Evolutionary conservation across 2,888 invertebrate genomes (phyloP).

Genomic region (Acanthosepion esculentum): DNA sequence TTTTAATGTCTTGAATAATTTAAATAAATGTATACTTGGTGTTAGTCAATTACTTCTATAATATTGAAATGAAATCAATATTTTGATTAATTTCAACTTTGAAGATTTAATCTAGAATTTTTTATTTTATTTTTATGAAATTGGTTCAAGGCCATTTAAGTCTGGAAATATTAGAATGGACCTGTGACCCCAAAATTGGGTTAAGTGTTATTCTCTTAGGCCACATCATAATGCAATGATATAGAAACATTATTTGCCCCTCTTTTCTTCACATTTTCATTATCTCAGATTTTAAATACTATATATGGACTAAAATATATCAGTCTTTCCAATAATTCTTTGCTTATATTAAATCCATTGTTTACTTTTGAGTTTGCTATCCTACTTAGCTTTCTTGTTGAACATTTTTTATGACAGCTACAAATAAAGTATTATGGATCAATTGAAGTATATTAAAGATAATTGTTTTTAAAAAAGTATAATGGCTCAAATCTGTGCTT

Average conservation of each 20-base stretch:
- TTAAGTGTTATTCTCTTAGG: no score
- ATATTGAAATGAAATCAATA: neutral
- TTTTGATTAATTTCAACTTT: neutral
- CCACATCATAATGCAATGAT: no score
- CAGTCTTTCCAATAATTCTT: no score
- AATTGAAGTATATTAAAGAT: neutral
- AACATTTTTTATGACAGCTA: no score
- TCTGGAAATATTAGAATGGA: neutral
- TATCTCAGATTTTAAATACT: no score
- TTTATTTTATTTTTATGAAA: neutral
- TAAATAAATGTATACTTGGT: neutral
- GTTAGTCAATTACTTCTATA: neutral
- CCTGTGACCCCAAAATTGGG: no score
- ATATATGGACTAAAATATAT: no score
- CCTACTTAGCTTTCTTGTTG: no score
- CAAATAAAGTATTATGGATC: neutral
- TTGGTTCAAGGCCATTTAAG: neutral
- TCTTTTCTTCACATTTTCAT: no score
- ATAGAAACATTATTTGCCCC: no score
- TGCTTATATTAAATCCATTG: no score
- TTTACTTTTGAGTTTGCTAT: no score
- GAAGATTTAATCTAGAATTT: neutral
- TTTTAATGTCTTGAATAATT: neutral
- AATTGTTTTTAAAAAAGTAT: neutral
- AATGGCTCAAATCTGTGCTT: neutral